phyloP scores from a whole-genome alignment of 2,888 invertebrate species.

The Drosophila picticornis region DNA sequence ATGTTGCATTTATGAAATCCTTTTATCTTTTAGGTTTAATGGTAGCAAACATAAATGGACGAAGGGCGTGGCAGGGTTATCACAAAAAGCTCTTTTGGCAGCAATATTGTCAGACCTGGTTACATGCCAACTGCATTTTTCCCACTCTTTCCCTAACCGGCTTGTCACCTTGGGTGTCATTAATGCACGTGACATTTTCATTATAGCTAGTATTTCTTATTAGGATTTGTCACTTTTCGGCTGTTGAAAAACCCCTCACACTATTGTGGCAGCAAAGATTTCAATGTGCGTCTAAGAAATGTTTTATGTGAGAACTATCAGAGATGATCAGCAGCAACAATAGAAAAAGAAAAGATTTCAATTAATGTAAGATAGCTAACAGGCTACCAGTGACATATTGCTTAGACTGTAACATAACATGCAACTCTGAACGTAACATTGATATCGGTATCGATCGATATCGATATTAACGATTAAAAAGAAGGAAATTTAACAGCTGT shows the following conservation, averaged over 20 bases:
- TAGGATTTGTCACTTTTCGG: constrained; percentile 34
- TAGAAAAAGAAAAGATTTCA: not conserved
- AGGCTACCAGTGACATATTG: not conserved
- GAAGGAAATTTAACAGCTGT: not conserved
- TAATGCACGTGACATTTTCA: constrained; percentile 84
- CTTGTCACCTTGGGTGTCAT: constrained; percentile 83
- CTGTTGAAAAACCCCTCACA: constrained; percentile 36
- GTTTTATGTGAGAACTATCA: not conserved
- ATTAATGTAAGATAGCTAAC: not conserved
- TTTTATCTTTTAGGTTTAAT: constrained; percentile 82
- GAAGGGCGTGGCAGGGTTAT: constrained; percentile 50
- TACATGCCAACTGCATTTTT: constrained; percentile 54
- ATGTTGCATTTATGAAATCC: constrained; percentile 83
- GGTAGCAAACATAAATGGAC: constrained; percentile 53
- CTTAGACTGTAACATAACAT: not conserved
- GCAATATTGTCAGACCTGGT: constrained; percentile 79
- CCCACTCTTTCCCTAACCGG: constrained; percentile 17
- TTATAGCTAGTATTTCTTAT: constrained; percentile 67
- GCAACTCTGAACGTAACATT: not conserved
- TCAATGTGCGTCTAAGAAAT: constrained; percentile 5
- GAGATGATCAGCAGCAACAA: not conserved
- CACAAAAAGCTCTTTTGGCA: constrained; percentile 78
- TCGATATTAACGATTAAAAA: not conserved
- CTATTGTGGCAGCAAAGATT: constrained; percentile 30
- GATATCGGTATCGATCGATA: not conserved